Evolutionary conservation across 35 echinoderm and acorn worm species (phyloP).

Genomic region (Diadema setosum): DNA sequence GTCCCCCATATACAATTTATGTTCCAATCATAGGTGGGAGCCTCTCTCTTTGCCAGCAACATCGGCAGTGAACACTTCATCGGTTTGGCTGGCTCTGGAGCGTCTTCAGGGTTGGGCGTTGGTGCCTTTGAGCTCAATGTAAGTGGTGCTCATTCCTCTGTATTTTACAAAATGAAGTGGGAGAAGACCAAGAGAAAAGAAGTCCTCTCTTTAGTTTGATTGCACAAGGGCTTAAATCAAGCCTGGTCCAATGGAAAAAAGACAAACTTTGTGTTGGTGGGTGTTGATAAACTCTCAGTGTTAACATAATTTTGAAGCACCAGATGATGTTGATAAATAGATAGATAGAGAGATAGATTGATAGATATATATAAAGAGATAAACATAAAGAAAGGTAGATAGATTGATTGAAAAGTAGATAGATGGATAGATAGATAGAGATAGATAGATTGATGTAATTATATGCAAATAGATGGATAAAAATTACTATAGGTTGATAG

Average conservation of each 20-base stretch:
- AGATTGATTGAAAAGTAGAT: no score
- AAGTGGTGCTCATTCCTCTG: neutral
- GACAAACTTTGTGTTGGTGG: neutral
- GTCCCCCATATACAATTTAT: neutral
- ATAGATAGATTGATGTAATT: no score
- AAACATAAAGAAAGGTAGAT: no score
- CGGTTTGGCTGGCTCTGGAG: constrained; percentile 85
- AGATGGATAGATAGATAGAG: no score
- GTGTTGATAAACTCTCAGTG: neutral
- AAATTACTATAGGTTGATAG: no score
- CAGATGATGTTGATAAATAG: neutral
- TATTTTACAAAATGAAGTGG: no score
- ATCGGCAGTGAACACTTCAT: constrained; percentile 94
- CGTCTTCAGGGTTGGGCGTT: constrained; percentile 65
- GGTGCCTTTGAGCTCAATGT: constrained; percentile 91
- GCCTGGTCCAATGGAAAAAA: neutral
- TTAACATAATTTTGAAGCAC: neutral
- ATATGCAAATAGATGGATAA: no score
- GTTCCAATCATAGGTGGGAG: constrained; percentile 61
- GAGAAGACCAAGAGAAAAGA: no score
- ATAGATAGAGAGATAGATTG: no score
- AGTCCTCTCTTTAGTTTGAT: neutral
- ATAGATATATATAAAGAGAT: no score
- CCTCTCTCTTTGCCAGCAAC: constrained; percentile 86
- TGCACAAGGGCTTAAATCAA: neutral